These are phyloP conservation scores for Ochotona curzoniae DNA, from an alignment of 2,113 vertebrate genomes.

Conservation along the genomic window DNA sequence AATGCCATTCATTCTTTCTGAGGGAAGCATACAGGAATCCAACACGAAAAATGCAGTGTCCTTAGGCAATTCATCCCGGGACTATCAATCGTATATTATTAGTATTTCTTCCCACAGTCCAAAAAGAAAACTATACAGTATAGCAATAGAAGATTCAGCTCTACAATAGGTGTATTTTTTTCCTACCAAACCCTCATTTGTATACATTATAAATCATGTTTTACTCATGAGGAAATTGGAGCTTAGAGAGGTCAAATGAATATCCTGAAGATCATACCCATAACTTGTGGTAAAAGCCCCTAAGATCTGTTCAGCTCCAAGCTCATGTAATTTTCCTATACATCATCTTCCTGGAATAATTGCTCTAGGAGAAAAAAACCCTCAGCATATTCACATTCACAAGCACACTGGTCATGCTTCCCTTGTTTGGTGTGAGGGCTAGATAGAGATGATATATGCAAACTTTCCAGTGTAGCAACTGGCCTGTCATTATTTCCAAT, in stretches of 20 bases:
- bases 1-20: not conserved
- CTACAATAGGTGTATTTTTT: fast-evolving
- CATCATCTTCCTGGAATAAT: not conserved
- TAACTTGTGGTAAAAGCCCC: not conserved
- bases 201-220: not conserved
- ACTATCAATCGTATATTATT: not conserved
- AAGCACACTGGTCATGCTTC: not conserved
- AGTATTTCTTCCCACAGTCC: not conserved
- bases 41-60: not conserved
- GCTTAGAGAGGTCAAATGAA: not conserved
- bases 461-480: not conserved
- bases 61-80: not conserved
- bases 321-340: not conserved
- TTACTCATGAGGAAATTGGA: not conserved
- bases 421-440: not conserved
- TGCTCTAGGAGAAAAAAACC: not conserved
- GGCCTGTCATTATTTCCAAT: not conserved
- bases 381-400: not conserved
- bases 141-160: not conserved
- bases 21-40: not conserved
- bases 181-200: not conserved
- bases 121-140: not conserved
- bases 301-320: not conserved
- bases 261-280: not conserved
- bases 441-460: not conserved